Base-by-base conservation (phyloP, 2,888 invertebrate genomes). In the Eudiplozoon nipponicum region DNA sequence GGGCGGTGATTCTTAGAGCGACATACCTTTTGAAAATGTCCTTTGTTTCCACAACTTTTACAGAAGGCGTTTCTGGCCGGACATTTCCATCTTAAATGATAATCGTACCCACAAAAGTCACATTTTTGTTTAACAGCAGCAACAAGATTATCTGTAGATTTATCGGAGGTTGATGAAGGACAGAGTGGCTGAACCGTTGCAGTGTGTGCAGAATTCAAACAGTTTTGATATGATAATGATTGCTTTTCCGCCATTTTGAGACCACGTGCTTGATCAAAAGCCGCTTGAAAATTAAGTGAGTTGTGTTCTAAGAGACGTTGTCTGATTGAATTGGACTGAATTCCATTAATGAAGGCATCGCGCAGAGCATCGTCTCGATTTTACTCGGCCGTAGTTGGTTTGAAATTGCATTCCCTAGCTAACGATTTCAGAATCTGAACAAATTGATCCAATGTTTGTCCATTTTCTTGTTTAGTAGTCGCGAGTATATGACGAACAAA, bases 401-500 rank as follows among this genome's bases (percentile, higher is more conserved):
- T 19, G 36, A 36, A 36, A 11, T 31, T 26, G 15, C 26, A 36
- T 23, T 28, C 26, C 26, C 22, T 36, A 4, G 21, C 22, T 26
- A 31, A 4, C 26, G 7, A n/a, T 11, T 17, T 36, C 17, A 36
- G 15, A 18, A 31, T 31, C 9, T 36, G 36, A 18, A 21, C 22
- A 26, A 36, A 36, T 36, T 36, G 36, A 36, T 36, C 36, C 9
- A 36, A 11, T 22, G 4, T n/a, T 36, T 36, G 23, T 17, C n/a
- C 26, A 11, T 28, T 9, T 9, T 7, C n/a, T 28, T 36, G 36
- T 20, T 26, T 31, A 18, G 11, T 36, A 21, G 36, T 36, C n/a
- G 26, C 26, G 7, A 36, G 22, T n/a, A 23, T n/a, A 26, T 36
- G 23, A 23, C 22, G 26, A 5, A n/a, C 22, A 36, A 36, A 34